Conservation (phyloP, 2,888 invertebrate genomes). For the Toxonevra muliebris region DNA sequence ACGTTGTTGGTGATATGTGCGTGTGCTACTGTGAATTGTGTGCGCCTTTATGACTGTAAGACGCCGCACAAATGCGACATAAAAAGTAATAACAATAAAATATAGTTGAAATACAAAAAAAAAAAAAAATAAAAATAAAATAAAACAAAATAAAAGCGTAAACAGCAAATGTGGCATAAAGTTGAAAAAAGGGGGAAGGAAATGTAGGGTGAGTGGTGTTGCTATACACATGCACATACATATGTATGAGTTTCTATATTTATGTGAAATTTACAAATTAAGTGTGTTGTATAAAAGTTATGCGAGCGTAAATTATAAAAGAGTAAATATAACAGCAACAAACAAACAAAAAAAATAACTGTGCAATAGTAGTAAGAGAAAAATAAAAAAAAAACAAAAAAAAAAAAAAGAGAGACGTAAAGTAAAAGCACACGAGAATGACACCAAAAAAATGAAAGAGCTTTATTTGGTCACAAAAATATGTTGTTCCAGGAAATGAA, state of each 20-base stretch:
- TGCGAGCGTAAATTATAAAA: slow-evolving; percentile 1
- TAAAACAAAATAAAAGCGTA: slow-evolving; percentile 26
- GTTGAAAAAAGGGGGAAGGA: no score
- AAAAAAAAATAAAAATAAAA: slow-evolving; percentile 44
- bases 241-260: neutral
- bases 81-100: slow-evolving; percentile 55
- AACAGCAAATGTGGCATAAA: slow-evolving; percentile 17
- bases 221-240: neutral
- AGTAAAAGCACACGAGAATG: no score
- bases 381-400: no score
- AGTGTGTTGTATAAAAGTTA: neutral
- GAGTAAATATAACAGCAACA: neutral
- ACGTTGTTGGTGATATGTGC: neutral
- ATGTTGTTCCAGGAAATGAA: no score
- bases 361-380: no score
- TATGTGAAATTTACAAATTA: slow-evolving; percentile 18
- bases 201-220: no score
- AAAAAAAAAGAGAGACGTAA: no score
- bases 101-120: slow-evolving; percentile 37
- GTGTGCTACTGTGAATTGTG: slow-evolving; percentile 24
- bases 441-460: no score
- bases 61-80: slow-evolving; percentile 47
- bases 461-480: no score
- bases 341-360: no score
- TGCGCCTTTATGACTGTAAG: slow-evolving; percentile 54